Percentiles rank a stretch among this genome's conserved stretches.
phyloP scores from a whole-genome alignment of 1,140 invertebrate genomes.

The Sipha flava region DNA sequence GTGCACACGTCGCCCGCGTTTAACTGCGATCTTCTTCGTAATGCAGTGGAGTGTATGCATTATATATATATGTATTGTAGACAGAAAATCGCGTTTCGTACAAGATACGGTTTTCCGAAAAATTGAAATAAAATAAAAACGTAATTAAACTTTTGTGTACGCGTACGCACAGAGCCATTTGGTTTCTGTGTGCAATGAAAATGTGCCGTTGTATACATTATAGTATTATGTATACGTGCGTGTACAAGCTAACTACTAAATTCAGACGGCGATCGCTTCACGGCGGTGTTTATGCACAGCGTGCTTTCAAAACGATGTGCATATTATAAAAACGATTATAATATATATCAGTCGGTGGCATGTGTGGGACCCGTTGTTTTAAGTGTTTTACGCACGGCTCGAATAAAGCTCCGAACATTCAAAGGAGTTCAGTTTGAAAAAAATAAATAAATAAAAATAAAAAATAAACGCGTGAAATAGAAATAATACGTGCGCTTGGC shows the following conservation, averaged over 20 bases:
- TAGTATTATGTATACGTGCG: background rate
- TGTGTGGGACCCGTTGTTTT: background rate
- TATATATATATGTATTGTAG: too few relatives aligned
- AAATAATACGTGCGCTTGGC: too few relatives aligned
- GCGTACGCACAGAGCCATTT: background rate
- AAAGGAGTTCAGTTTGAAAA: background rate
- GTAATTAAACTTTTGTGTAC: background rate
- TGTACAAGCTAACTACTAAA: background rate
- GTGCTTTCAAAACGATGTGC: background rate
- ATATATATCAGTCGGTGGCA: background rate
- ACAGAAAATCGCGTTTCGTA: too few relatives aligned
- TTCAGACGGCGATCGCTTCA: background rate
- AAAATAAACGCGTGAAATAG: background rate
- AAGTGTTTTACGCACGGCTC: background rate
- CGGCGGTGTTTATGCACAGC: background rate
- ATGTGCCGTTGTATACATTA: background rate
- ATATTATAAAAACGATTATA: background rate
- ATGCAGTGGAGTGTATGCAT: too few relatives aligned
- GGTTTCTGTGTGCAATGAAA: background rate
- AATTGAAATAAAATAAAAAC: too few relatives aligned
- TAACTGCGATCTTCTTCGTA: too few relatives aligned
- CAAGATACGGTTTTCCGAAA: too few relatives aligned
- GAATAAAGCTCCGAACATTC: background rate
- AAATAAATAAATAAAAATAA: background rate
- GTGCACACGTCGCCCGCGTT: too few relatives aligned